These are phyloP conservation scores for Clitarchus hookeri DNA, from an alignment of 2,888 invertebrate genomes.

Conservation along the genomic window DNA sequence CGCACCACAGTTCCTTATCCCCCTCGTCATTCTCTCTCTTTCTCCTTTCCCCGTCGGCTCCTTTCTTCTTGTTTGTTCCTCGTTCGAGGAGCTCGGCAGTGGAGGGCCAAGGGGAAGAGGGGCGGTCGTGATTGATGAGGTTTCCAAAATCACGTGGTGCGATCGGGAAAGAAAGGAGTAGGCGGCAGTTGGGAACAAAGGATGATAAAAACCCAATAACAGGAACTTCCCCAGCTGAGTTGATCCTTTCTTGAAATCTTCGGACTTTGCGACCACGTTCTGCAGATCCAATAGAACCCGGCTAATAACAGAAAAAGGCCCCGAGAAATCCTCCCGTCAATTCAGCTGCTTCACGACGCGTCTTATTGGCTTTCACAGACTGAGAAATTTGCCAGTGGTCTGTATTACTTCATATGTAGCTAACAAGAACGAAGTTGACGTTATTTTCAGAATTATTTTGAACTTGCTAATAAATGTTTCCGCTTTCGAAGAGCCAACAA, in stretches of 20 bases:
- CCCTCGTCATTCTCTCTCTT: not conserved
- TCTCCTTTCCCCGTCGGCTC: not conserved
- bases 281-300: not conserved
- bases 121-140: conserved; percentile 23
- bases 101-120: not conserved
- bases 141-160: conserved; percentile 19
- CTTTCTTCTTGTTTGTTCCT: conserved; percentile 2
- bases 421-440: no score
- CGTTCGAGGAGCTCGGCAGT: not conserved
- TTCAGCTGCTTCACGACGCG: not conserved
- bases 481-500: no score
- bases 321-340: not conserved
- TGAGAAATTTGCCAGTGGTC: no score
- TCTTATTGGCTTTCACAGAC: not conserved
- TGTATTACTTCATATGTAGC: no score
- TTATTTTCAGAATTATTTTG: no score
- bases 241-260: conserved; percentile 17
- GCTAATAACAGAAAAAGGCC: not conserved
- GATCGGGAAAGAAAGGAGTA: conserved; percentile 5
- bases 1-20: not conserved
- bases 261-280: not conserved
- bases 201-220: conserved; percentile 22
- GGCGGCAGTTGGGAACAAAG: conserved; percentile 7
- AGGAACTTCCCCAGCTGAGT: conserved; percentile 21
- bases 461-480: no score